phyloP scores from a whole-genome alignment of 2,797 vertebrate species.

The Mustela erminea region DNA sequence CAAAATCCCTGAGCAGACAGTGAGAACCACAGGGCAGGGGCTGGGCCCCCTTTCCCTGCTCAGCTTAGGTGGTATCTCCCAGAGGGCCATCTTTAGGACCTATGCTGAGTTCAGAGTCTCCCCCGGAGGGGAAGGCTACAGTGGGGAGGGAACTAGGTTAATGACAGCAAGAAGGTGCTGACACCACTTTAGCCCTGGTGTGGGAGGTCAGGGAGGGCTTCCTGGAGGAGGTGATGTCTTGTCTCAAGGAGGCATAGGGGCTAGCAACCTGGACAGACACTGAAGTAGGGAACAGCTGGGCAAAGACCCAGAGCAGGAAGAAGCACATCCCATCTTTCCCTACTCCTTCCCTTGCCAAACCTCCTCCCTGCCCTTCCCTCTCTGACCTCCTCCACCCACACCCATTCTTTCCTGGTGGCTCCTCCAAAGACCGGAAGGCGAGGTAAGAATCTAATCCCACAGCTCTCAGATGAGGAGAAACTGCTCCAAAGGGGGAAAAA shows the following conservation, averaged over 20 bases:
- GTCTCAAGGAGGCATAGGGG: neutral
- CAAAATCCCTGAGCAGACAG: neutral
- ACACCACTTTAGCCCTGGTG: neutral
- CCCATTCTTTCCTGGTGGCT: neutral
- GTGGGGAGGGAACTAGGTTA: neutral
- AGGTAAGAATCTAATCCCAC: slow-evolving; percentile 61
- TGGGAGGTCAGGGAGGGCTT: neutral
- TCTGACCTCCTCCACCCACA: neutral
- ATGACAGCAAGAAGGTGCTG: neutral
- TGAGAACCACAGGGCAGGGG: neutral
- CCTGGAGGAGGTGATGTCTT: neutral
- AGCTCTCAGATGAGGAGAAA: slow-evolving; percentile 61
- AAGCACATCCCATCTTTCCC: neutral
- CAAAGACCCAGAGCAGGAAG: neutral
- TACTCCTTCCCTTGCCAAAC: neutral
- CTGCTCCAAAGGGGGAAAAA: slow-evolving; percentile 35
- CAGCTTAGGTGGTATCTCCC: neutral
- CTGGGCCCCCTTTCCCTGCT: neutral
- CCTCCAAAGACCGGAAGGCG: neutral
- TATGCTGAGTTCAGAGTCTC: neutral
- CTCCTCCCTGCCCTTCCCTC: neutral
- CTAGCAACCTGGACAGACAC: neutral
- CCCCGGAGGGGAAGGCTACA: neutral
- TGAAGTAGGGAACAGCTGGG: neutral
- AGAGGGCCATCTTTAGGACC: neutral